Base-by-base conservation (phyloP, 2,797 vertebrate genomes). In the Esox lucius region DNA sequence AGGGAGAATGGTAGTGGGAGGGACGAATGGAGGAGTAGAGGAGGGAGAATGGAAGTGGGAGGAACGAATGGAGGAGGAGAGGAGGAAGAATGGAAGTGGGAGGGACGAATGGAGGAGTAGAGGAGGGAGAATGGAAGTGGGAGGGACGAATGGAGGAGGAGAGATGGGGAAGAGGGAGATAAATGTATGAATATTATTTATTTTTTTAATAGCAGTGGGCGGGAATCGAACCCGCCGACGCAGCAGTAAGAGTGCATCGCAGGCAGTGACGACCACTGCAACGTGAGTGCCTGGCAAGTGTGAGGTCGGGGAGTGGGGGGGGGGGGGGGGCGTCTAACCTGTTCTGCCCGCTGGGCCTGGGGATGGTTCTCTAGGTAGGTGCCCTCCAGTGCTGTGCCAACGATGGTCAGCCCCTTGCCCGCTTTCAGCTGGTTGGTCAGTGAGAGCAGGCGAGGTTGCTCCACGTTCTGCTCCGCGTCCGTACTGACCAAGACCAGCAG, bases 401-500 rank as follows among this genome's bases (percentile, higher is more conserved):
- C 97, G 0, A 99, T 99, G 81, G 98, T 99, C 87, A 99, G 92
- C 35, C 98, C 98, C 84, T 98, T 99, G 28, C 98, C 97, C 0
- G 98, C 98, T 88, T 99, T 99, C 59, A 99, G 93, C 92, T 99
- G 98, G 6, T 95, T 97, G n/a, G 97, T 97, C 87, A 99, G 82
- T 2, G 97, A 98, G 62, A 99, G 93, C 64, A 99, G 91, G 84
- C 98, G 98, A 0, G 98, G 97, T 79, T 98, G 96, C 77, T 97
- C 96, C 56, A 98, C 95, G 0, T 96, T 98, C 93, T 98, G 97
- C 78, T 98, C 96, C 53, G 92, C 93, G 76, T 99, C 97, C 84
- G 96, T 90, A 0, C 94, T 94, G 35, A 97, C 95, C 75, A 99
- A 91, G 19, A 98, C 98, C 87, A 99, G 90, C 75, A 99, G 91